phyloP scores from a whole-genome alignment of 2,888 invertebrate species.

The Andrena fulva region DNA sequence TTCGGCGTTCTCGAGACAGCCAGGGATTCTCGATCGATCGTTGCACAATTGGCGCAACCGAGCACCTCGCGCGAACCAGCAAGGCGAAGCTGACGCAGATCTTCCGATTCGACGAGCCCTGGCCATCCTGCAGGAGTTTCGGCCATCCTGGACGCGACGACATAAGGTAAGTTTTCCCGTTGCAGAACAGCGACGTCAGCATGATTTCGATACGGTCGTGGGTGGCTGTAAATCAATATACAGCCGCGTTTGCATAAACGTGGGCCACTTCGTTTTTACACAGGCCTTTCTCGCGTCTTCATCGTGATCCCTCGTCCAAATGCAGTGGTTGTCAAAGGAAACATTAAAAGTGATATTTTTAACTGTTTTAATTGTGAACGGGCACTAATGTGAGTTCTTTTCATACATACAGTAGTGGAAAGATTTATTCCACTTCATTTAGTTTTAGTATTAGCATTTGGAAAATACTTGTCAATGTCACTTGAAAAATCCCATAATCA shows the following conservation, averaged over 20 bases:
- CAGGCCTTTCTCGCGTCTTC: background rate
- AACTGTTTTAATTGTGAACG: too few relatives aligned
- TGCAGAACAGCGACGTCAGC: slow-evolving; percentile 28
- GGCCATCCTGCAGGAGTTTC: slow-evolving; percentile 44
- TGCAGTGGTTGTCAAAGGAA: too few relatives aligned
- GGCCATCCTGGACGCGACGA: slow-evolving; percentile 38
- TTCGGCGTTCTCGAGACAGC: slow-evolving; percentile 2
- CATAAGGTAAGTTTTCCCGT: slow-evolving; percentile 32
- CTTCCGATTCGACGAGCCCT: slow-evolving; percentile 52
- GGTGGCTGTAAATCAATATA: slow-evolving; percentile 45
- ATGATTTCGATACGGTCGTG: slow-evolving; percentile 4
- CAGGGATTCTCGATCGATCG: slow-evolving; percentile 33
- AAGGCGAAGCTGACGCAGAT: slow-evolving; percentile 63
- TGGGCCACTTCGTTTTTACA: slow-evolving; percentile 4
- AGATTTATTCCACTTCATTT: too few relatives aligned
- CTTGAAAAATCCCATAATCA: too few relatives aligned
- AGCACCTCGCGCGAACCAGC: slow-evolving; percentile 4
- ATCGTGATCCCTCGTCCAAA: background rate
- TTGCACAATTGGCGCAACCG: slow-evolving; percentile 3
- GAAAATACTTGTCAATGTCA: too few relatives aligned
- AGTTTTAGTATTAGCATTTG: too few relatives aligned
- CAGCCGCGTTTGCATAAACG: slow-evolving; percentile 33
- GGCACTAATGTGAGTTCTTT: too few relatives aligned
- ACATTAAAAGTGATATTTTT: too few relatives aligned
- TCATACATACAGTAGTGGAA: too few relatives aligned